Evolutionary conservation across 64 coral and sea anemone genomes (phyloP), one percentile per base, ranked within the genome.

Genomic region (Montipora cactus): DNA sequence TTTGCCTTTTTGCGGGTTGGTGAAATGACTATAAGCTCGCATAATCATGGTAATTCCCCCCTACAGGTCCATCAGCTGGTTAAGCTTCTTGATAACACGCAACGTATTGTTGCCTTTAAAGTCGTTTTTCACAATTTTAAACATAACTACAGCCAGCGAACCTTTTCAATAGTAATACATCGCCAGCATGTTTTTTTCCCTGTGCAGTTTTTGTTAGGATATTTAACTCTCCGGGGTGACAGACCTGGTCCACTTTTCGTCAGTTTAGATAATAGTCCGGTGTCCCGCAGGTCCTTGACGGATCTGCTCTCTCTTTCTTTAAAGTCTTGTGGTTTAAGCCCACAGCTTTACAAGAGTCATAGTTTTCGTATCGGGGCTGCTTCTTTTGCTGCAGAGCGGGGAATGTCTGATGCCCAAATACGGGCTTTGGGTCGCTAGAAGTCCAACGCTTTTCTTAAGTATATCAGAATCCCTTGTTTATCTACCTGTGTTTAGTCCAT

Each of bases 301-400:
- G 58, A 75, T 47, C 74, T 77, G 28, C 28, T 37, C 28, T 37
- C 1, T 37, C 8, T 68, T 66, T 69, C 66, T 18, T 68, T 68
- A 0, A 15, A n/a, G 12, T 68, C 66, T 49, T 91, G 89, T 50
- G 89, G 89, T n/a, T 61, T 91, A 18, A 49, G 81, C 52, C 78
- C 89, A 19, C 10, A 78, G 21, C 46, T 20, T 74, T 91, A 91
- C 79, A 90, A 90, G 59, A 51, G 55, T n/a, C 88, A 90, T 80
- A 90, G 88, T 80, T 90, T 90, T 80, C 76, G 78, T 8, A 91
- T 91, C 67, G 77, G 78, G 16, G 89, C 89, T 69, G 74, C 74
- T 7, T 76, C 74, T 46, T 76, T 46, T 14, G 74, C 28, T 44
- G 74, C 74, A 76, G 74, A 76, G 12, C 74, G 74, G 74, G 74